Percentiles rank a stretch among this genome's conserved stretches.
Conservation (phyloP, 2,797 vertebrate genomes). For the Pseudomugil tenellus region DNA sequence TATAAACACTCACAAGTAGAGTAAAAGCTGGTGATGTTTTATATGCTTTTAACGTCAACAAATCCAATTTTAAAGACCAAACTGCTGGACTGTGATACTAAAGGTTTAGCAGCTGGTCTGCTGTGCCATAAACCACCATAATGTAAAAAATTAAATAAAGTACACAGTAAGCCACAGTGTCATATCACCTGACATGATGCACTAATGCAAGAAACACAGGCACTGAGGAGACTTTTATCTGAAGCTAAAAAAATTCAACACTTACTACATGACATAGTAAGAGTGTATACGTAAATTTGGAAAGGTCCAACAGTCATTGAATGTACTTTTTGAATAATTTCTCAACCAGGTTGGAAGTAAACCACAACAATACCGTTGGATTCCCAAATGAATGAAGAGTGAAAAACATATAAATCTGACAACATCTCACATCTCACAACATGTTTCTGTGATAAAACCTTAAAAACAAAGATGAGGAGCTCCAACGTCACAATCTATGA, state of each 20-base stretch:
- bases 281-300: neutral
- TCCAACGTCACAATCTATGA: neutral
- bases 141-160: neutral
- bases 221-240: neutral
- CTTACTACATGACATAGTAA: neutral
- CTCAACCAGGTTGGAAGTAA: neutral
- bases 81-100: neutral
- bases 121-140: neutral
- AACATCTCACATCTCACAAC: no score
- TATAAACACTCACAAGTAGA: constrained; percentile 8
- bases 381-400: neutral
- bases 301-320: neutral
- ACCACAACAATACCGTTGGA: neutral
- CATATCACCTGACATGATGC: neutral
- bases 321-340: neutral
- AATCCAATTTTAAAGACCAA: constrained; percentile 34
- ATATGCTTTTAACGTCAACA: constrained; percentile 26
- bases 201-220: neutral
- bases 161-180: neutral
- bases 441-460: neutral
- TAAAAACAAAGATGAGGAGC: neutral
- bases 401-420: neutral
- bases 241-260: neutral
- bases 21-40: constrained; percentile 36
- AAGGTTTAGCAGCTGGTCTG: neutral